Conservation (phyloP, 2,113 vertebrate genomes). For the Apodemus sylvaticus region DNA sequence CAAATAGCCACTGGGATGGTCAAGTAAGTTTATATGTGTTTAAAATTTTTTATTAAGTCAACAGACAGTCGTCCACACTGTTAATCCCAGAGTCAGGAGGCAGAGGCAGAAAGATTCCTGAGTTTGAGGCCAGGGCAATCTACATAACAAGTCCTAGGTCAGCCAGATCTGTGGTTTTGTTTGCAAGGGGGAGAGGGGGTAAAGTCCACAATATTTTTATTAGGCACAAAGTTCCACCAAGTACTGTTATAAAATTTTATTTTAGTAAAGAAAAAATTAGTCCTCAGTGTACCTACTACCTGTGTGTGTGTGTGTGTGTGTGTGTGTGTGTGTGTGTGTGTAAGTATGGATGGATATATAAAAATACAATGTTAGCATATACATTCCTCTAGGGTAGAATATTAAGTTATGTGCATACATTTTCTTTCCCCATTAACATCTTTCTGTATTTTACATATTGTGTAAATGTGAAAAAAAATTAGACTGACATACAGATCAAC, state of each 20-base stretch:
- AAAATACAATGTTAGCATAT: slow-evolving; percentile 33
- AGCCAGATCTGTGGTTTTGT: background rate
- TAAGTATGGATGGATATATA: background rate
- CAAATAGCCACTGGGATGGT: background rate
- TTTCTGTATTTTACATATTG: slow-evolving; percentile 6
- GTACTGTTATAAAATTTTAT: background rate
- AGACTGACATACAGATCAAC: background rate
- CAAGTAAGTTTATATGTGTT: background rate
- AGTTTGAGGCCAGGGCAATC: background rate
- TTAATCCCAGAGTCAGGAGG: background rate
- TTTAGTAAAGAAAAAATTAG: background rate
- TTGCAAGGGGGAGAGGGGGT: background rate
- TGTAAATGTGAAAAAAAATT: background rate
- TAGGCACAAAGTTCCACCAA: background rate
- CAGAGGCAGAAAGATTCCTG: background rate
- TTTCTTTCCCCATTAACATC: slow-evolving; percentile 50
- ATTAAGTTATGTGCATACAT: slow-evolving; percentile 5
- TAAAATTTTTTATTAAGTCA: background rate
- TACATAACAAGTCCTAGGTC: background rate
- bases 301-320: background rate
- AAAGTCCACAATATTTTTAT: background rate
- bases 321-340: background rate
- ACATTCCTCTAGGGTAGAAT: slow-evolving; percentile 17
- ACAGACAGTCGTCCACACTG: background rate
- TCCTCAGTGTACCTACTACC: background rate